A percentile compares a stretch with the other conserved stretches of the same genome.
phyloP scores from a whole-genome alignment of 2,888 invertebrate genomes.

The Caradrina clavipalpis region DNA sequence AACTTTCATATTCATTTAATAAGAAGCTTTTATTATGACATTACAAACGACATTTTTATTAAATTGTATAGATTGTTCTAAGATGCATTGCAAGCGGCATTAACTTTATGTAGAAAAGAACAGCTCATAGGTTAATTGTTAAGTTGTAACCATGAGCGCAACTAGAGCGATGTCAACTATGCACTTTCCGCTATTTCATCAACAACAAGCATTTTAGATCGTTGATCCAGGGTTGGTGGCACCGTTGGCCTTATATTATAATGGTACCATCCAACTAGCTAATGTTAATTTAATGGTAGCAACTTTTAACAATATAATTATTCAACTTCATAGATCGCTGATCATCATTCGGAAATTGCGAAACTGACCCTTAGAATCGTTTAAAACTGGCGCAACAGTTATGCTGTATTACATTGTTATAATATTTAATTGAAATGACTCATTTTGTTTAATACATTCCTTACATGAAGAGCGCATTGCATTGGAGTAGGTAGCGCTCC shows the following conservation, averaged over 20 bases:
- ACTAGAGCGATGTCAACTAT: constrained; percentile 34
- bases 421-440: constrained; percentile 58
- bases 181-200: constrained; percentile 23
- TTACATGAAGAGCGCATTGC: constrained; percentile 48
- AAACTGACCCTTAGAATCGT: constrained; percentile 51
- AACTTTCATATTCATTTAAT: no score
- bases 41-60: no score
- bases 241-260: not conserved
- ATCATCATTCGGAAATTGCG: constrained; percentile 40
- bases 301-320: constrained; percentile 32
- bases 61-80: not conserved
- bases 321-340: constrained; percentile 53
- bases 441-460: constrained; percentile 54
- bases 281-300: constrained; percentile 33
- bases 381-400: constrained; percentile 46
- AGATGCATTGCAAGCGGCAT: not conserved
- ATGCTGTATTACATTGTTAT: constrained; percentile 46
- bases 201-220: constrained; percentile 8
- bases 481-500: constrained; percentile 56
- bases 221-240: not conserved
- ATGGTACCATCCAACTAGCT: not conserved
- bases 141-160: constrained; percentile 8
- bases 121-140: not conserved
- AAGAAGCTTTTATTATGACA: no score
- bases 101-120: not conserved